Evolutionary conservation across 2,888 invertebrate genomes (phyloP).

Genomic region (Perizoma affinitatum): DNA sequence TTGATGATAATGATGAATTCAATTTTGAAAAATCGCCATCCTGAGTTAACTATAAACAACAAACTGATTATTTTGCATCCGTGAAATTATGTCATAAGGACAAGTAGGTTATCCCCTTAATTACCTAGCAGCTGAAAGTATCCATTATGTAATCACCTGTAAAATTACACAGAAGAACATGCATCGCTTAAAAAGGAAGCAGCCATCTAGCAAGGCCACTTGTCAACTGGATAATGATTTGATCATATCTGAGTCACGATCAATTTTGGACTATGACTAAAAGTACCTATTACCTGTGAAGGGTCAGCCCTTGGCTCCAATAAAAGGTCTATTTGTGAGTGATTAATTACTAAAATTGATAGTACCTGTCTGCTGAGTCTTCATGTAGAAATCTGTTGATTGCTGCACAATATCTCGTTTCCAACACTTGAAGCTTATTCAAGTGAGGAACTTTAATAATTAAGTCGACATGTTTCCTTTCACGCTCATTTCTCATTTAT

Average conservation of each 20-base stretch:
- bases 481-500: slow-evolving; percentile 12
- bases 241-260: slow-evolving; percentile 54
- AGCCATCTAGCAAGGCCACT: slow-evolving; percentile 59
- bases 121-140: neutral
- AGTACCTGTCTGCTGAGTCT: too few species aligned
- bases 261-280: slow-evolving; percentile 22
- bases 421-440: neutral
- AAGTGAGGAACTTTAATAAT: neutral
- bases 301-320: slow-evolving; percentile 20
- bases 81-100: too few species aligned
- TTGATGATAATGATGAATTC: too few species aligned
- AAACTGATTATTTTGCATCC: too few species aligned
- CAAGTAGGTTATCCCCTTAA: too few species aligned
- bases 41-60: too few species aligned
- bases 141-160: slow-evolving; percentile 13
- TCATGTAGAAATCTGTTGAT: too few species aligned
- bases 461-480: slow-evolving; percentile 11
- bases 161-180: slow-evolving; percentile 8
- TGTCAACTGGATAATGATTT: slow-evolving; percentile 63
- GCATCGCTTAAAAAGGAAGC: slow-evolving; percentile 53
- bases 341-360: neutral
- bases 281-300: slow-evolving; percentile 3
- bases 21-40: too few species aligned
- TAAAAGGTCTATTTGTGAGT: slow-evolving; percentile 1
- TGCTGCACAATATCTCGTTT: neutral